Conservation (phyloP, 2,888 invertebrate genomes). For the Caenorhabditis sp. region DNA sequence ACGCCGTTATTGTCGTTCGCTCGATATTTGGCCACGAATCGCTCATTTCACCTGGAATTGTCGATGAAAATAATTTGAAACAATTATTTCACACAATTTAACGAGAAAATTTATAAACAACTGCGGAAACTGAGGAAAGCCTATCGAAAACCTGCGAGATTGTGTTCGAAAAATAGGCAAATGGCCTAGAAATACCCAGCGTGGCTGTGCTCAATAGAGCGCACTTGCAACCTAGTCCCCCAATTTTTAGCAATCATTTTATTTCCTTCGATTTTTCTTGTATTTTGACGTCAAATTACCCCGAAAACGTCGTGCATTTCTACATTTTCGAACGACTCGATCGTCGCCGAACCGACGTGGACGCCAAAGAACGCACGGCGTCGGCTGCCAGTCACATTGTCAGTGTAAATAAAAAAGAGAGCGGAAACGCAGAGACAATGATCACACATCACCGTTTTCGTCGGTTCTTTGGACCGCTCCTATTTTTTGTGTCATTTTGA, state of each 20-base stretch:
- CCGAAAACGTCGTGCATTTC: slow-evolving; percentile 8
- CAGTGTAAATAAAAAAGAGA: slow-evolving; percentile 41
- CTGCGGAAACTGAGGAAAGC: background rate
- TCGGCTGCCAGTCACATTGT: slow-evolving; percentile 40
- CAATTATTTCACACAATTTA: background rate
- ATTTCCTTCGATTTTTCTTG: background rate
- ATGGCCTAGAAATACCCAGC: slow-evolving; percentile 18
- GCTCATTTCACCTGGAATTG: slow-evolving; percentile 30
- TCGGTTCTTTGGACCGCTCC: no score
- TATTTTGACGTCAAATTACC: background rate
- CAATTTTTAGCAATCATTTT: background rate
- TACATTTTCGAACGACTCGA: background rate
- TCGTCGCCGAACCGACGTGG: background rate
- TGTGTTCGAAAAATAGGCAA: background rate
- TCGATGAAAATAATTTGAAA: background rate
- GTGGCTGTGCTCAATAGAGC: slow-evolving; percentile 32
- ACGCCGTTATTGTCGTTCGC: slow-evolving; percentile 49
- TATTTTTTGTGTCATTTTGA: no score
- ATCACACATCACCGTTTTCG: slow-evolving; percentile 26
- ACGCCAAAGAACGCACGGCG: slow-evolving; percentile 39
- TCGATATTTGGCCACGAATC: slow-evolving; percentile 54
- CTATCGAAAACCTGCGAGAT: background rate
- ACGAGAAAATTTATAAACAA: background rate
- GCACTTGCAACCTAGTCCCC: slow-evolving; percentile 30
- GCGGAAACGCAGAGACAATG: slow-evolving; percentile 22